Base-by-base conservation (phyloP, 2,888 invertebrate species). In the Andrena chrysosceles region DNA sequence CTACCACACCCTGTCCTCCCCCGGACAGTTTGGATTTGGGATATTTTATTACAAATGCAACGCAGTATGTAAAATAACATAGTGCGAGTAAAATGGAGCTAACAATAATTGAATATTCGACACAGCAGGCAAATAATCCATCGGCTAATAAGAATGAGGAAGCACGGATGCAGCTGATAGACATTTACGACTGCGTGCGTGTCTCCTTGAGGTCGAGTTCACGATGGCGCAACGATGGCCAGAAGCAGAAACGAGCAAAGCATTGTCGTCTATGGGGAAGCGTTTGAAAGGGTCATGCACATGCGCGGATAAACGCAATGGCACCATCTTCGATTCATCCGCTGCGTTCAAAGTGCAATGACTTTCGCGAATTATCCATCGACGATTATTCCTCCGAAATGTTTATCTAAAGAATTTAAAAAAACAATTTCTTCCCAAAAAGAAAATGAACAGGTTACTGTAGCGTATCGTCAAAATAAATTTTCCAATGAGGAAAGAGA, bases 191-290 rank as follows among this genome's bases (percentile, higher is more conserved):
- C 35, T n/a, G 56, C 42, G 59, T 35, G 23, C 31, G 59, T 29
- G 31, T 35, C 59, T 60, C 59, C 35, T 29, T 33, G 42, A 8
- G 35, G 59, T 20, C 31, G 42, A 48, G 62, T 71, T 62, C 60
- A 26, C 62, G 29, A 42, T 48, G 26, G 26, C 49, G 49, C 68
- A 62, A 26, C 62, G 60, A 68, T 33, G 49, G 52, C 68, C 66
- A 48, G 26, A 68, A 33, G 52, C 42, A 62, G n/a, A 13, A 77
- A 48, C 66, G 59, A 49, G 67, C 35, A 71, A 54, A 42, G 49
- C 77, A 72, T 77, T 72, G 67, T 72, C 72, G 67, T 33, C 72
- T 35, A 77, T 77, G 71, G 77, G 62, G 77, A 67, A 35, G 13
- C 31, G 31, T 31, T 26, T 59, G n/a, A 42, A 69, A 69, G 70